Conservation (phyloP, 37 sponge, comb jelly and placozoan genomes). For the Hormiphora californensis region DNA sequence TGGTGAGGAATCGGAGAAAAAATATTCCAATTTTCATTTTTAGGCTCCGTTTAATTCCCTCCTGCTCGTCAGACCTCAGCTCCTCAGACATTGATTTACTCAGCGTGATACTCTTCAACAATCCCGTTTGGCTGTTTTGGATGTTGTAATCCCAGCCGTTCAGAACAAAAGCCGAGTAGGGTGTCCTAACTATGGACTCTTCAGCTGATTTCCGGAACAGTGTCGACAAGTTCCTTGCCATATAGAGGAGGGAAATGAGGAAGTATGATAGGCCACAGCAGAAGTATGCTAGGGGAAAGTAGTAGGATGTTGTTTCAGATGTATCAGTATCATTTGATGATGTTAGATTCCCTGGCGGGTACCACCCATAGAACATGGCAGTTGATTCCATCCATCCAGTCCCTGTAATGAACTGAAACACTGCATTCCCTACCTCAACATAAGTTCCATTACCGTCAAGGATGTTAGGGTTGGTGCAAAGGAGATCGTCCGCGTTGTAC, state of each 20-base stretch:
- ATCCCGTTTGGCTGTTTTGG: not conserved
- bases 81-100: not conserved
- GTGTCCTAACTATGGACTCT: not conserved
- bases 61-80: conserved; percentile 1
- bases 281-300: conserved; percentile 20
- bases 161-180: not conserved
- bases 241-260: not conserved
- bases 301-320: not conserved
- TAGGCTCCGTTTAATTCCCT: not conserved
- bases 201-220: conserved; percentile 30
- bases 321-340: not conserved
- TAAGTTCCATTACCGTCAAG: conserved; percentile 2
- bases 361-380: conserved; percentile 52
- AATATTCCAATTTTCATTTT: not conserved
- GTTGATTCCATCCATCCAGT: conserved; percentile 38
- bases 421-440: not conserved
- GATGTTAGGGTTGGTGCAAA: not conserved
- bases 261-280: not conserved
- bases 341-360: conserved; percentile 13
- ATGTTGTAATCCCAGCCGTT: conserved; percentile 8
- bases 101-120: not conserved
- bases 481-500: conserved; percentile 26
- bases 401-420: conserved; percentile 5
- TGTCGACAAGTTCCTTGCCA: not conserved
- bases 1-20: conserved; percentile 1